These are phyloP conservation scores for Lepisosteus osseus DNA, from an alignment of 2,113 vertebrate genomes.

Conservation along the genomic window DNA sequence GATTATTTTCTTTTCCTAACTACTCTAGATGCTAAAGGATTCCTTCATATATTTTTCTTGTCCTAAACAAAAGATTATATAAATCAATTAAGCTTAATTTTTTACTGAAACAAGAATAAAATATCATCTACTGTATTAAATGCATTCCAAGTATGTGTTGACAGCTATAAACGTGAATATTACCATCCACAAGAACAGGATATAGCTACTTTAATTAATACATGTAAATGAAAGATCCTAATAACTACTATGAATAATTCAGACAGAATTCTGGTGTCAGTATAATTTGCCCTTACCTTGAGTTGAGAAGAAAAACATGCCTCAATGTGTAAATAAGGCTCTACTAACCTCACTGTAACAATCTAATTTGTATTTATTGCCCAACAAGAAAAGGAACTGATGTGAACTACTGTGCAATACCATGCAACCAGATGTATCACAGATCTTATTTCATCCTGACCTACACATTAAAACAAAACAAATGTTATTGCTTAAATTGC, in stretches of 20 bases:
- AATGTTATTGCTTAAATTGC: not conserved
- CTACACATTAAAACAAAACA: not conserved
- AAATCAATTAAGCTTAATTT: no score
- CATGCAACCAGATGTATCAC: no score
- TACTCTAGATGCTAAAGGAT: no score
- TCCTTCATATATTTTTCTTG: no score
- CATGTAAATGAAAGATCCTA: conserved; percentile 51
- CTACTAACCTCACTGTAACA: conserved; percentile 7
- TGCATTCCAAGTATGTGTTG: conserved; percentile 16
- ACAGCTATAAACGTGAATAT: conserved; percentile 46
- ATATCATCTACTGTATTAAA: no score
- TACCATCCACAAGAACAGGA: conserved; percentile 32
- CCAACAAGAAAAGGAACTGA: conserved; percentile 13
- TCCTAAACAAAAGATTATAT: no score
- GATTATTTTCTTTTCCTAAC: no score
- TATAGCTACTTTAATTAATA: conserved; percentile 50
- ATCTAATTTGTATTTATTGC: conserved; percentile 10
- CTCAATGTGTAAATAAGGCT: conserved; percentile 10
- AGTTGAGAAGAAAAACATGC: conserved; percentile 43
- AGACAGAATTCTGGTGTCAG: conserved; percentile 46
- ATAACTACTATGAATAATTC: conserved; percentile 53
- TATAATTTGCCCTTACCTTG: conserved; percentile 44
- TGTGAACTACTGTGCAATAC: not conserved
- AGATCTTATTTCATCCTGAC: no score
- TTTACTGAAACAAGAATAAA: no score